Evolutionary conservation across 2,888 invertebrate genomes (phyloP), one percentile per base, ranked within the genome.

Genomic region (Lymantria monacha): DNA sequence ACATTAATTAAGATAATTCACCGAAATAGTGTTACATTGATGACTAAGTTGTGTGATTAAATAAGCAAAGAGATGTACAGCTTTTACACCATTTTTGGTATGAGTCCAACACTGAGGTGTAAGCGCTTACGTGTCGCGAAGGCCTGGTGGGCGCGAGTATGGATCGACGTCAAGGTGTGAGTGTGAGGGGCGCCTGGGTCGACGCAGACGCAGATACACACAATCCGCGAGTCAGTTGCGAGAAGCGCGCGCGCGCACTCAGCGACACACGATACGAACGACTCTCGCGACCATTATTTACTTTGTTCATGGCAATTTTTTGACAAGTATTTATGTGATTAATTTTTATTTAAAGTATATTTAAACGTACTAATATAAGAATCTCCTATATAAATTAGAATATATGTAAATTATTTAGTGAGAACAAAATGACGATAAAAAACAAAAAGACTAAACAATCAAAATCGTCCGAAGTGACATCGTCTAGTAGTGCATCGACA

Each of bases 371-470:
- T 72, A 61, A 72, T 74, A 69, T 81, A 81, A 76, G 85, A 87
- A 88, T 87, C 85, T 86, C 83, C 53, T 76, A 61, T 75, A 67
- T 61, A 61, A 63, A 69, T 42, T 63, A 58, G 58, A 66, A 47
- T 69, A 70, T 69, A 74, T 67, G 64, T 66, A 63, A 65, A 72
- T 70, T 69, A 76, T 74, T 64, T 69, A 53, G 83, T 84, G 86
- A 68, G 71, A 80, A 72, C 77, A 91, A 88, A 87, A 91, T 91
- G 91, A 91, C 91, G 69, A 90, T 91, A 77, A 91, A 91, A 87
- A 91, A 90, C 81, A 91, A 91, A 91, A 91, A 91, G 87, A 90
- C 87, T 90, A 91, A 91, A 63, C 83, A 87, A 74, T 79, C 87
- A 51, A 86, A 85, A 67, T 74, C 83, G 61, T 82, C 87, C 53